Evolutionary conservation across 2,888 invertebrate species (phyloP), one percentile per base, ranked within the genome.

Genomic region (Euplexia lucipara): DNA sequence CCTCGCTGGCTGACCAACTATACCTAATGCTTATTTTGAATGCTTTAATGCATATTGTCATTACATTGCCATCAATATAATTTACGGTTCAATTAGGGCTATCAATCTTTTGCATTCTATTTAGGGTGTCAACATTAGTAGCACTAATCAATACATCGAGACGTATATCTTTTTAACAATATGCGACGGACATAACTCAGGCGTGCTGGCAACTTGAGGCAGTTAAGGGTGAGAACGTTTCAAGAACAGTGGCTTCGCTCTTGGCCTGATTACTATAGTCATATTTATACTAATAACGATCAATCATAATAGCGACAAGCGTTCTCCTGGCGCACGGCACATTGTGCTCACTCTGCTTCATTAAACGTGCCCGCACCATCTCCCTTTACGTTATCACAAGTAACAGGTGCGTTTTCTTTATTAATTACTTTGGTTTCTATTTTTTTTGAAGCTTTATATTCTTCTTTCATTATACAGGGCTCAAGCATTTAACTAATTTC

Each of bases 211-310:
- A 93, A 82, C 82, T 82, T 75, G 68, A 73, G 74, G 84, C 83
- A 81, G 86, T 88, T 86, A 90, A 83, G 90, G 88, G 91, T 90
- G 88, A 88, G 88, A 90, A 90, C 90, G 78, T 91, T 88, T 92
- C 90, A 91, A 92, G 92, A 90, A 79, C 88, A 82, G 75, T 75
- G 34, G 71, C 52, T 80, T 70, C 73, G 89, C 70, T 91, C 94
- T 93, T 95, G 94, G 92, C 94, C 93, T 90, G 88, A 85, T 90
- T 92, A 83, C 82, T 79, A 66, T 67, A 87, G 83, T 89, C 89
- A 91, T 92, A 92, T 91, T 90, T 89, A 89, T 90, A 90, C 88
- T 85, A 90, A 85, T 86, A 83, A 86, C 84, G 70, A 93, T 94
- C 91, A 90, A 92, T 94, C 93, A 94, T 92, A 91, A 87, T 70